Percentiles rank a stretch among this genome's conserved stretches.
Conservation (phyloP, 2,113 vertebrate species). For the Tragelaphus strepsiceros region DNA sequence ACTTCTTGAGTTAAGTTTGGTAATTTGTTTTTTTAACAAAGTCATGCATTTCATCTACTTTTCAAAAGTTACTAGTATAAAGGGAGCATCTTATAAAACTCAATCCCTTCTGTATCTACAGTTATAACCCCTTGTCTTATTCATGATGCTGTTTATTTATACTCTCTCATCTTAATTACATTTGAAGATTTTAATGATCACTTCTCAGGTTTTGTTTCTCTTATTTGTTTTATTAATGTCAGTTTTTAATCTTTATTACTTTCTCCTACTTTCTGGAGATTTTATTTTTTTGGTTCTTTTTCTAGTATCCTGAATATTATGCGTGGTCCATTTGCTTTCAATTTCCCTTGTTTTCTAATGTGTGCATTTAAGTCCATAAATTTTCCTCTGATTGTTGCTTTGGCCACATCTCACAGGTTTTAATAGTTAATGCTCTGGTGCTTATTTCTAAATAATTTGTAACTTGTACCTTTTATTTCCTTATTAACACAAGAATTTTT, state of each 20-base stretch:
- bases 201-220: background rate
- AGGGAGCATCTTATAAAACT: background rate
- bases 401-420: conserved; percentile 64
- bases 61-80: background rate
- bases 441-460: conserved; percentile 55
- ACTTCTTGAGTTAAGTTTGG: background rate
- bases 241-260: conserved; percentile 28
- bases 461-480: conserved; percentile 64
- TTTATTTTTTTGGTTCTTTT: conserved; percentile 3
- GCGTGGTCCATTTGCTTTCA: conserved; percentile 62
- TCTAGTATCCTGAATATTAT: conserved; percentile 35
- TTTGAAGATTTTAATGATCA: conserved; percentile 16
- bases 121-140: background rate
- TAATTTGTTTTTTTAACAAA: background rate
- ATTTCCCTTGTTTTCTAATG: conserved; percentile 56
- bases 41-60: background rate
- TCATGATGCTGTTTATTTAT: background rate
- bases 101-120: background rate
- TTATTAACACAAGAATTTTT: conserved; percentile 41
- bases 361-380: conserved; percentile 56
- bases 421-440: conserved; percentile 65
- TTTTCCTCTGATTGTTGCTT: conserved; percentile 66
- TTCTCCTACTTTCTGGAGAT: conserved; percentile 10
- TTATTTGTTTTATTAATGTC: conserved; percentile 11
- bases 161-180: background rate